These are phyloP conservation scores for Papilio demoleus DNA, from an alignment of 2,888 invertebrate species.

Conservation along the genomic window DNA sequence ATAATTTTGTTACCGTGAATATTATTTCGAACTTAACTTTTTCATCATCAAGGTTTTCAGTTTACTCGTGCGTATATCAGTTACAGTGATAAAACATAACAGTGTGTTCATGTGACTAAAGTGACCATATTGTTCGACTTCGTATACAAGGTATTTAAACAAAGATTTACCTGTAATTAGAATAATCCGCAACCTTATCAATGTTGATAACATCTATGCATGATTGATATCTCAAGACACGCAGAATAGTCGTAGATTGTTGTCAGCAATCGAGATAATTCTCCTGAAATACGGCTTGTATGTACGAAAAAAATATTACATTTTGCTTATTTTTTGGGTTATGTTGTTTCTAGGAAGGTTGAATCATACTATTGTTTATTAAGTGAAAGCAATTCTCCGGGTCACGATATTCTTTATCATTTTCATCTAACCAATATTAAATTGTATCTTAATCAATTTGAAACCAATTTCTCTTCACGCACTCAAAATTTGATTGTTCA, in stretches of 20 bases:
- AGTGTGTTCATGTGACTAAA: conserved; percentile 39
- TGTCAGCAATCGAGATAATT: conserved; percentile 17
- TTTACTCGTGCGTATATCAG: conserved; percentile 20
- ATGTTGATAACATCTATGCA: conserved; percentile 21
- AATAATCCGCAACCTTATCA: conserved; percentile 33
- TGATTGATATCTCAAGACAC: conserved; percentile 12
- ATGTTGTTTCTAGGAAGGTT: conserved; percentile 32
- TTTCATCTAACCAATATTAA: conserved; percentile 32
- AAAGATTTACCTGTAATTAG: conserved; percentile 39
- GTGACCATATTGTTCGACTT: conserved; percentile 40
- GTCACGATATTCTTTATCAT: conserved; percentile 22
- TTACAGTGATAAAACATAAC: conserved; percentile 20
- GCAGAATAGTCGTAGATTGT: background rate
- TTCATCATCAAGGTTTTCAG: conserved; percentile 3
- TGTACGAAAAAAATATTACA: background rate
- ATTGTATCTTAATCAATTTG: conserved; percentile 28
- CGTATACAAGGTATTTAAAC: conserved; percentile 37
- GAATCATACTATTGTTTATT: conserved; percentile 34
- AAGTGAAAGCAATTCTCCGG: conserved; percentile 33
- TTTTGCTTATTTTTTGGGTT: conserved; percentile 28
- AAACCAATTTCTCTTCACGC: conserved; percentile 35
- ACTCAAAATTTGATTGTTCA: conserved; percentile 36
- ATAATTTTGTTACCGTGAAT: conserved; percentile 32
- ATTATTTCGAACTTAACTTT: conserved; percentile 31
- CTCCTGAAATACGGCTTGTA: background rate